These are phyloP conservation scores for Oophaga sylvatica DNA, from an alignment of 2,797 vertebrate genomes.

Conservation along the genomic window DNA sequence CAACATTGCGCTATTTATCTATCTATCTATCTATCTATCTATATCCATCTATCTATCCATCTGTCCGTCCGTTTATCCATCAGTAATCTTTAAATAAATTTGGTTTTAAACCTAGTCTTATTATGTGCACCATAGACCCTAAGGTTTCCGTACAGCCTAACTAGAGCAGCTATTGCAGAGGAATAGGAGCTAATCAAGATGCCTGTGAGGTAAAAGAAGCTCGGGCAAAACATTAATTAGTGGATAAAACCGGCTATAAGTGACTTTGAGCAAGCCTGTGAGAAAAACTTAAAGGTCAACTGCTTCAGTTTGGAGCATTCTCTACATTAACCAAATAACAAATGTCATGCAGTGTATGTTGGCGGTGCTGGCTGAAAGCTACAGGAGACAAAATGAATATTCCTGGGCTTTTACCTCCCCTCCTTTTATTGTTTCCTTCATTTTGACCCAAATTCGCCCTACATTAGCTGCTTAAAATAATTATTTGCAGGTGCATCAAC, in stretches of 20 bases:
- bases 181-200: slow-evolving; percentile 51
- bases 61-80: not conserved
- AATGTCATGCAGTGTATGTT: slow-evolving; percentile 57
- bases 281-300: slow-evolving; percentile 60
- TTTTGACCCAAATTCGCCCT: not conserved
- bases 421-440: not conserved
- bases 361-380: slow-evolving; percentile 42
- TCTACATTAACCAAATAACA: slow-evolving; percentile 60
- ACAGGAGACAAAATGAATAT: slow-evolving; percentile 37
- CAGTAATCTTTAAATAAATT: not conserved
- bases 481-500: slow-evolving; percentile 45
- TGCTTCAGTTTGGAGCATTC: slow-evolving; percentile 57
- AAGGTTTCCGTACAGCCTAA: slow-evolving; percentile 6
- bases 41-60: too few species aligned
- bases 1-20: too few species aligned
- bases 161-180: slow-evolving; percentile 25
- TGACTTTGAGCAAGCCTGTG: slow-evolving; percentile 58
- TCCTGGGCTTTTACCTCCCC: slow-evolving; percentile 29
- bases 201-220: slow-evolving; percentile 46
- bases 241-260: slow-evolving; percentile 59
- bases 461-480: slow-evolving; percentile 29
- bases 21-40: too few species aligned
- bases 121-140: not conserved
- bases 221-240: slow-evolving; percentile 59
- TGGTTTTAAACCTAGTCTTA: not conserved